Base-by-base conservation (phyloP, 2,797 vertebrate species). In the Platyrinchus mystaceus region DNA sequence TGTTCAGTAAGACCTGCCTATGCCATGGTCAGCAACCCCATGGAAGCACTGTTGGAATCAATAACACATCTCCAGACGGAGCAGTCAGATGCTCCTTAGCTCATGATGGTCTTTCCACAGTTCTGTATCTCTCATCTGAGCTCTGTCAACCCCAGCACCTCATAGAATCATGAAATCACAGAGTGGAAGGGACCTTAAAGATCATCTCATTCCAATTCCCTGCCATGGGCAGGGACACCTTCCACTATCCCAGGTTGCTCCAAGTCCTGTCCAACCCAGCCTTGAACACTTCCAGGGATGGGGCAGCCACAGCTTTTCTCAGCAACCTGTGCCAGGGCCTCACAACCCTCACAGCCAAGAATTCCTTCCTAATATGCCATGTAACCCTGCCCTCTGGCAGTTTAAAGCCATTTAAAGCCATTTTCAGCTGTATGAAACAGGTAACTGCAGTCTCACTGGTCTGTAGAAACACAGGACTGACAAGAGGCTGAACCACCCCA, bases 211-310 rank as follows among this genome's bases (percentile, higher is more conserved):
- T 3, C n/a, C 37, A 37, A 1, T 2, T 13, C 36, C 9, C 23
- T 50, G 56, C 8, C 28, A 10, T 1, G 17, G 24, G 17, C 37
- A 70, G 44, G 8, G 14, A 70, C 3, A 30, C 1, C 6, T 89
- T 9, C 24, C 18, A 32, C 18, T 3, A 6, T 0, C 10, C 21
- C 71, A 52, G 12, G 10, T 0, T 58, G n/a, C 0, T 58, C 24
- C 64, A 58, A 64, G 8, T 3, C 7, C 14, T 0, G 0, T 64
- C 24, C 50, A 77, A 0, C 14, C 22, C 43, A 27, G 3, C 6
- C 44, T 77, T 34, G 52, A 4, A 27, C n/a, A 46, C 5, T 71
- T 3, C n/a, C 66, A 77, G 37, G n/a, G n/a, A 46, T 34, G 39
- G 8, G 14, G 7, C 24, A 77, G 21, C 18, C 50, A 58, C 50